Conservation (phyloP, 2,888 invertebrate species). For the Pachycephus smyrnensis region DNA sequence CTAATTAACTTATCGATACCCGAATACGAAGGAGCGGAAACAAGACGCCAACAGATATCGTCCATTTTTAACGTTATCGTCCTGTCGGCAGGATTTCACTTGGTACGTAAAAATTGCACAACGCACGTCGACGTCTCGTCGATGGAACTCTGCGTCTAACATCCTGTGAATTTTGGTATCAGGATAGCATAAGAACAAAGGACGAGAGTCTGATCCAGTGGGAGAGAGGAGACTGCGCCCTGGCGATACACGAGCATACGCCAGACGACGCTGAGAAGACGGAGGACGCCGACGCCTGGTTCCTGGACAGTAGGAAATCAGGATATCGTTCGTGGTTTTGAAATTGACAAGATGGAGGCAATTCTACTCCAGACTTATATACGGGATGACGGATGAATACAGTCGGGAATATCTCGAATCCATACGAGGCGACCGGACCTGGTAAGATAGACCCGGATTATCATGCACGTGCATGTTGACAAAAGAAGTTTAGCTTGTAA, state of each 20-base stretch:
- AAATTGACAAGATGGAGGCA: background rate
- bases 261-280: background rate
- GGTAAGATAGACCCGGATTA: slow-evolving; percentile 60
- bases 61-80: background rate
- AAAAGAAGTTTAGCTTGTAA: slow-evolving; percentile 66
- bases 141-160: slow-evolving; percentile 43
- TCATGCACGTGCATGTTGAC: slow-evolving; percentile 64
- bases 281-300: background rate
- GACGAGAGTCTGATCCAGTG: background rate
- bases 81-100: background rate
- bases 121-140: background rate
- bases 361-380: slow-evolving; percentile 7
- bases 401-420: slow-evolving; percentile 17
- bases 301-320: slow-evolving; percentile 20
- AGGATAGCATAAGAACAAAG: slow-evolving; percentile 35
- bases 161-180: slow-evolving; percentile 53
- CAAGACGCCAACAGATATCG: background rate
- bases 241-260: background rate
- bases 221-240: slow-evolving; percentile 8
- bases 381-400: slow-evolving; percentile 25
- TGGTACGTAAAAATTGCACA: background rate
- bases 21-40: background rate
- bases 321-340: slow-evolving; percentile 19
- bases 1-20: background rate
- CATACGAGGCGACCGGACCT: slow-evolving; percentile 16